Percentiles rank a stretch among this genome's conserved stretches.
These are phyloP conservation scores for Petroica traversi DNA, from an alignment of 2,113 vertebrate genomes.

Conservation along the genomic window DNA sequence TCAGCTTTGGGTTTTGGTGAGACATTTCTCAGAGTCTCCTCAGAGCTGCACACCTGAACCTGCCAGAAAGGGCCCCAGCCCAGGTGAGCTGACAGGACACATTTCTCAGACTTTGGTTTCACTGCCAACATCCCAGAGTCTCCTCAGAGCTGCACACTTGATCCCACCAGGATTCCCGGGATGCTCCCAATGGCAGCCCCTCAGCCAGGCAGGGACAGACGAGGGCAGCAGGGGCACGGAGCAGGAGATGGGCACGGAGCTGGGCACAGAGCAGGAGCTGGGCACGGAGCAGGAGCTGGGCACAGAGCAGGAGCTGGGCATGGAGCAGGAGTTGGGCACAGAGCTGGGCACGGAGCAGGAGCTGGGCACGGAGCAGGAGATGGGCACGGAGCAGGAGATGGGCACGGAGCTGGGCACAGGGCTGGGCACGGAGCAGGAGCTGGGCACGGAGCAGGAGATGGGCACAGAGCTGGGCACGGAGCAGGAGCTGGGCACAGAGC, in stretches of 20 bases:
- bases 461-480: too few species aligned
- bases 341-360: too few species aligned
- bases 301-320: too few species aligned
- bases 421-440: too few species aligned
- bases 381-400: too few species aligned
- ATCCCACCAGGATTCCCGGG: not conserved
- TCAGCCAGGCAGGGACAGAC: not conserved
- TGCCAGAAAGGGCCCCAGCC: not conserved
- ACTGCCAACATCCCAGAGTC: not conserved
- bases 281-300: too few species aligned
- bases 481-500: too few species aligned
- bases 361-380: too few species aligned
- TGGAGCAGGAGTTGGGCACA: too few species aligned
- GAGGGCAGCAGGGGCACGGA: accelerated
- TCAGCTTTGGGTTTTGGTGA: not conserved
- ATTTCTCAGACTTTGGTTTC: not conserved
- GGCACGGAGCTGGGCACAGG: too few species aligned
- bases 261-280: too few species aligned
- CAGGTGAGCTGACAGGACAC: not conserved
- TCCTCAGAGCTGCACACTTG: not conserved
- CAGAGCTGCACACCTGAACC: not conserved
- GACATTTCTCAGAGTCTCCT: not conserved
- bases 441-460: too few species aligned
- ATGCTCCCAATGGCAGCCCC: accelerated
- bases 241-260: not conserved